Percentiles rank a stretch among this genome's conserved stretches.
phyloP scores from a whole-genome alignment of 1,140 invertebrate species.

The Pseudomyrmex flavicornis region DNA sequence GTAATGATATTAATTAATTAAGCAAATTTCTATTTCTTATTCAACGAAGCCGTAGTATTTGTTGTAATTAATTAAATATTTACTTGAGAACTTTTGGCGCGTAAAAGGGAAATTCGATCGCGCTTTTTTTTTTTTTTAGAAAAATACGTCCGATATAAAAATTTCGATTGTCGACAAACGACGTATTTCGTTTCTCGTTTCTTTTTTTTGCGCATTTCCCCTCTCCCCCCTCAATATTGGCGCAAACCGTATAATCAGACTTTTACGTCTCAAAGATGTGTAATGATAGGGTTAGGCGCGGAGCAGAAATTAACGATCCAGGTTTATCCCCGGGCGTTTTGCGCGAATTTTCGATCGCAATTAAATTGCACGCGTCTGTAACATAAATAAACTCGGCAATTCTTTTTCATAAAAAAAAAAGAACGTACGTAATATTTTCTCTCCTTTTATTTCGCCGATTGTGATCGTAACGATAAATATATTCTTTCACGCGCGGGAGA shows the following conservation, averaged over 20 bases:
- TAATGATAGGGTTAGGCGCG: constrained; percentile 71
- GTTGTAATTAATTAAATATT: too few species aligned
- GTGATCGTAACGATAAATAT: background rate
- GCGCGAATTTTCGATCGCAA: constrained; percentile 59
- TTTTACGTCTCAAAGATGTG: constrained; percentile 66
- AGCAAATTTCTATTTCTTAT: too few species aligned
- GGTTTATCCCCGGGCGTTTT: constrained; percentile 46
- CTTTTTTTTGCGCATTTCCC: background rate
- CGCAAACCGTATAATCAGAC: constrained; percentile 70
- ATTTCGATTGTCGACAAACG: constrained; percentile 58
- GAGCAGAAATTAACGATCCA: constrained; percentile 69
- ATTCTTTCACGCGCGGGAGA: background rate
- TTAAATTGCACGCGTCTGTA: constrained; percentile 49
- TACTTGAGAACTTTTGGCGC: too few species aligned
- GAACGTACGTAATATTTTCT: background rate
- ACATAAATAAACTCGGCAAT: background rate
- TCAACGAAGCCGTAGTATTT: too few species aligned
- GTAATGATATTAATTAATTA: too few species aligned
- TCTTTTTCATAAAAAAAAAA: background rate
- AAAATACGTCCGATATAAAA: background rate
- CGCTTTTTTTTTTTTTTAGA: background rate
- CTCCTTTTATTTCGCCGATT: background rate
- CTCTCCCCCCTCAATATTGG: constrained; percentile 7
- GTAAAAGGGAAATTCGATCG: background rate
- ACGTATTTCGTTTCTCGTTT: constrained; percentile 15